Evolutionary conservation across 2,888 invertebrate genomes (phyloP), one percentile per base, ranked within the genome.

Genomic region (Xestia xanthographa): DNA sequence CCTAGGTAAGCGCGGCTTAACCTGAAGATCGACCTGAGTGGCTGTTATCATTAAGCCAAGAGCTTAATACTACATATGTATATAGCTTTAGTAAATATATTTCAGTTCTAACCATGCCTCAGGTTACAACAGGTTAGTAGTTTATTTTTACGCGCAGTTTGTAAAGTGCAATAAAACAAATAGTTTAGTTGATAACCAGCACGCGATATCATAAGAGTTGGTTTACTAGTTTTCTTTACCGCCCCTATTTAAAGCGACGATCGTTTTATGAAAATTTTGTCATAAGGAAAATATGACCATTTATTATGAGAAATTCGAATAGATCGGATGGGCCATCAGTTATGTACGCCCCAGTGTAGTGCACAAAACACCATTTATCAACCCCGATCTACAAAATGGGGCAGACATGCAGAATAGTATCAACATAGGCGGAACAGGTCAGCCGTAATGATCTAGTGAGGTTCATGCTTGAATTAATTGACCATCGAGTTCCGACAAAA

Each of bases 281-380:
- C 6, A 14, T 8, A 41, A 41, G 17, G n/a, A 71, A 14, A 69
- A 62, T 60, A n/a, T 12, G 20, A 63, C n/a, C 20, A 68, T 80
- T 74, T 74, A 70, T 67, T 72, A 65, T 17, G 29, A 56, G 22
- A 80, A 83, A 72, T 72, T 43, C 38, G 60, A 75, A 72, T 62
- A 62, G 22, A 67, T 74, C 22, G 12, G 56, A 50, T 56, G n/a
- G 53, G n/a, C 34, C 48, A 79, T 82, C 66, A 66, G 12, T 83
- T 75, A 79, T 60, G 63, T 65, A 43, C n/a, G 20, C 58, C 34
- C 34, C 38, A 63, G 45, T 66, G 43, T 58, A 80, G 20, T 73
- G 45, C 70, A 84, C 41, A 80, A 69, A 84, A 76, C 34, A 29
- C 48, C 43, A 76, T 84, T 76, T 76, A 76, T 81, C 67, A 81